Percentiles rank a stretch among this genome's conserved stretches.
Evolutionary conservation across 2,888 invertebrate species (phyloP).

Genomic region (Alviniconcha strummeri): DNA sequence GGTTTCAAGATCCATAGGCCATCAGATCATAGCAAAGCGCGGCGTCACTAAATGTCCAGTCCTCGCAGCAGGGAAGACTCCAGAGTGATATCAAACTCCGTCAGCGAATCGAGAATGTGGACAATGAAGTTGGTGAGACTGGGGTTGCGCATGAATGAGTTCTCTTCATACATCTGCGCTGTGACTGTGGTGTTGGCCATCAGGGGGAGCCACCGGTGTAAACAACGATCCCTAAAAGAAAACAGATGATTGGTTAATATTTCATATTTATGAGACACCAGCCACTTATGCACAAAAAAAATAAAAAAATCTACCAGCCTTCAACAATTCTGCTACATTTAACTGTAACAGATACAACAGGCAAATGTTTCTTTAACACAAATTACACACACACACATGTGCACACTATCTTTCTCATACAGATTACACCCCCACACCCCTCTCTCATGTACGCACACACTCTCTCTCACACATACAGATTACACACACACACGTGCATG

Average conservation of each 20-base stretch:
- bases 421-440: no score
- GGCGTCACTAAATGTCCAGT: constrained; percentile 55
- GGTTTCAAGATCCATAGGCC: no score
- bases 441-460: neutral
- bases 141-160: constrained; percentile 92
- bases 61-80: constrained; percentile 75
- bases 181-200: constrained; percentile 93
- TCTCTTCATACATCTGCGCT: constrained; percentile 94
- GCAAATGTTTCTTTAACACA: no score
- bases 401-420: no score
- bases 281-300: neutral
- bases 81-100: constrained; percentile 83
- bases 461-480: neutral
- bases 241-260: neutral
- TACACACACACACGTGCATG: no score
- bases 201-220: constrained; percentile 93
- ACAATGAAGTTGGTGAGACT: constrained; percentile 90
- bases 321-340: no score
- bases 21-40: no score
- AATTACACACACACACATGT: no score
- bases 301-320: neutral
- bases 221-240: constrained; percentile 74
- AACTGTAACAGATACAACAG: no score
- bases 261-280: neutral
- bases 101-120: constrained; percentile 91